Percentiles rank a stretch among this genome's conserved stretches.
These are phyloP conservation scores for Pteruthius melanotis DNA, from an alignment of 2,113 vertebrate genomes.

Conservation along the genomic window DNA sequence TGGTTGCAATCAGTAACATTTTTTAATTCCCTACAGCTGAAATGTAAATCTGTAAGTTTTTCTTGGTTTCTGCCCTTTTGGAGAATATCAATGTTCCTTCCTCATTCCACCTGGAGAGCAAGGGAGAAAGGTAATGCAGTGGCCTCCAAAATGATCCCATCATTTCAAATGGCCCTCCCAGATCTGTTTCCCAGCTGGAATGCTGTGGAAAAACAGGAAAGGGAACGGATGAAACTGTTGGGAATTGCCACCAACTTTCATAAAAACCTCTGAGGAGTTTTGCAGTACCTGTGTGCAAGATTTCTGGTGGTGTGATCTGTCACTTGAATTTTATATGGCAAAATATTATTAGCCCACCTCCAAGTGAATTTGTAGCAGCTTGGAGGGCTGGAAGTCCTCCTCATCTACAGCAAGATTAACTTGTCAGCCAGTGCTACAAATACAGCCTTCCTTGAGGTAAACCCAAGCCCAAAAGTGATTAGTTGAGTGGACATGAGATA, in stretches of 20 bases:
- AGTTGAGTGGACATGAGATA: neutral
- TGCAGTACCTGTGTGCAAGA: neutral
- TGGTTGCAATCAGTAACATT: neutral
- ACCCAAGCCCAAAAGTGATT: neutral
- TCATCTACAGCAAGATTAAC: neutral
- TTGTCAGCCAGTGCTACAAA: neutral
- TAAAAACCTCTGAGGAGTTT: neutral
- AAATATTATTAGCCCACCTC: neutral
- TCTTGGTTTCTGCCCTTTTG: neutral
- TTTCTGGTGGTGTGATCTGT: neutral
- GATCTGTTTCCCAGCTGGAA: neutral
- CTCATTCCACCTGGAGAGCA: neutral
- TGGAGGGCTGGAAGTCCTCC: neutral
- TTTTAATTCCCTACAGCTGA: neutral
- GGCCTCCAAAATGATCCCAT: neutral
- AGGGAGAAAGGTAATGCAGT: neutral
- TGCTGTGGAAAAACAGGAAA: neutral
- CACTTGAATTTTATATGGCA: neutral
- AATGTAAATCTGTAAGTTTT: neutral
- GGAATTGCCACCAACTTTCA: neutral
- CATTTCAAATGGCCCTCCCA: neutral
- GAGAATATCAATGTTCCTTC: neutral
- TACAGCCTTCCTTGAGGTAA: neutral
- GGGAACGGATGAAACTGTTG: fast-evolving
- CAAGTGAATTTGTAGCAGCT: neutral